These are phyloP conservation scores for Paradoxurus hermaphroditus DNA, from an alignment of 2,113 vertebrate species.

Conservation along the genomic window DNA sequence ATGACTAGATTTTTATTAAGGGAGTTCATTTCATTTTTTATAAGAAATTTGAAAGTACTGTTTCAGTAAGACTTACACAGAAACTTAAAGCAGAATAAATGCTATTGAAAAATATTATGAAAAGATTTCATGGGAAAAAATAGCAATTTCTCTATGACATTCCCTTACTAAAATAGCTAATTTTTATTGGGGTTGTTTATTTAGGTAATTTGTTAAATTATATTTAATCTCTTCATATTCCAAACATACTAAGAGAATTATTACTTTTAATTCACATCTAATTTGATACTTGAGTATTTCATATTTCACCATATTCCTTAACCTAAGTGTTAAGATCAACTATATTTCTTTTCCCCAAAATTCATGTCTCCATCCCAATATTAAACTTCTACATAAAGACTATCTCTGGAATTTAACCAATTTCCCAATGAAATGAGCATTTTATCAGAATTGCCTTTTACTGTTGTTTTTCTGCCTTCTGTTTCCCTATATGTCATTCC, in stretches of 20 bases:
- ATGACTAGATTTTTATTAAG: background rate
- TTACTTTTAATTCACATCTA: background rate
- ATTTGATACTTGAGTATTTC: background rate
- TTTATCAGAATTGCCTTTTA: background rate
- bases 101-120: background rate
- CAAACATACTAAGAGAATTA: background rate
- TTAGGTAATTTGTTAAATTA: background rate
- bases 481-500: background rate
- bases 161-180: background rate
- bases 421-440: background rate
- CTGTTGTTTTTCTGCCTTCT: background rate
- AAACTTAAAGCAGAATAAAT: background rate
- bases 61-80: background rate
- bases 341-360: background rate
- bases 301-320: background rate
- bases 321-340: background rate
- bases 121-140: background rate
- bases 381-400: background rate
- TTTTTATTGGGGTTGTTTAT: background rate
- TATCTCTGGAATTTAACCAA: background rate
- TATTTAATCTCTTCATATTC: background rate
- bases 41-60: background rate
- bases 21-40: background rate
- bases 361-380: background rate
- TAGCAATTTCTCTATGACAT: background rate